These are phyloP conservation scores for Tenebrio molitor DNA, from an alignment of 1,140 invertebrate genomes.

Conservation along the genomic window DNA sequence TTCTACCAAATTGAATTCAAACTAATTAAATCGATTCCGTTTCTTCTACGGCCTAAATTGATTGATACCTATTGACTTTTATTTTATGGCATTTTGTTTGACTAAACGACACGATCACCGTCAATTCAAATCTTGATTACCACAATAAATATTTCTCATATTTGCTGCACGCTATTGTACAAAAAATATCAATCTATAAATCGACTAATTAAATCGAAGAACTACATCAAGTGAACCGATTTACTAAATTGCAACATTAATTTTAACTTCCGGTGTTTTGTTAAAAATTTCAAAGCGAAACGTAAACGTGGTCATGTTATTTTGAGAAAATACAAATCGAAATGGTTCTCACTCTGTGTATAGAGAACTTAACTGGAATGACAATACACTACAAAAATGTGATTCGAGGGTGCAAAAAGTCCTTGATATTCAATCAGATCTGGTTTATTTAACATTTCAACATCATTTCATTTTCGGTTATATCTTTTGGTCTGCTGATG, in stretches of 20 bases:
- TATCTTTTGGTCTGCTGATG: background rate
- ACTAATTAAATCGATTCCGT: slow-evolving; percentile 29
- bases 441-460: too few species aligned
- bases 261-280: too few species aligned
- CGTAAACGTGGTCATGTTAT: too few species aligned
- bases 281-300: too few species aligned
- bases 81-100: background rate
- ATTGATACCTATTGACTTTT: background rate
- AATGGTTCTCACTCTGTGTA: too few species aligned
- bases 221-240: background rate
- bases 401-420: too few species aligned
- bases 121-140: slow-evolving; percentile 11
- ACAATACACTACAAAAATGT: too few species aligned
- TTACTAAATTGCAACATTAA: slow-evolving; percentile 7
- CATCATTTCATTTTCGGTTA: background rate
- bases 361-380: too few species aligned
- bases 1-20: slow-evolving; percentile 11
- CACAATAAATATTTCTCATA: slow-evolving; percentile 3
- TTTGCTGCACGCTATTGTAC: background rate
- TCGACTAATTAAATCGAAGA: slow-evolving; percentile 12
- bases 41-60: slow-evolving; percentile 7
- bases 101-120: background rate
- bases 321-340: too few species aligned
- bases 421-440: too few species aligned
- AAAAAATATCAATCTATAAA: slow-evolving; percentile 26